These are phyloP conservation scores for Myzus persicae DNA, from an alignment of 1,140 invertebrate genomes.

Conservation along the genomic window DNA sequence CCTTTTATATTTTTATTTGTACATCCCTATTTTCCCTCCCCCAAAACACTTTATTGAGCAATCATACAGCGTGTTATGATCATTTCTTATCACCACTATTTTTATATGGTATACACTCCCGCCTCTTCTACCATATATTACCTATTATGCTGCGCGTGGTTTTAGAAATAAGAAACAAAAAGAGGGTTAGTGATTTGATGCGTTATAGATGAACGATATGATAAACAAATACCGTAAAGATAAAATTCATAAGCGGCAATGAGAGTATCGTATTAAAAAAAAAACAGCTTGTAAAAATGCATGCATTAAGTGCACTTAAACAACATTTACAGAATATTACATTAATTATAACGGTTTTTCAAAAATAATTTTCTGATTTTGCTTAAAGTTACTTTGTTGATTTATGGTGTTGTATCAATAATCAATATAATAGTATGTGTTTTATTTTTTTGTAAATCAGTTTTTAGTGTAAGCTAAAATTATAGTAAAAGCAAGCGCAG, in stretches of 20 bases:
- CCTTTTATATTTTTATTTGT: constrained; percentile 44
- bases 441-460: too few relatives aligned
- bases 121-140: not conserved
- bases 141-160: not conserved
- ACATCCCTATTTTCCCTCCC: not conserved
- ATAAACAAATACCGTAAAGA: not conserved
- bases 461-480: too few relatives aligned
- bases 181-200: not conserved
- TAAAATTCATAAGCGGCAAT: not conserved
- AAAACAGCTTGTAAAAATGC: not conserved
- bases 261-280: not conserved
- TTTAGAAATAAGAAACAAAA: constrained; percentile 9
- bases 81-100: constrained; percentile 40
- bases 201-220: not conserved
- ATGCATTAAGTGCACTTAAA: too few relatives aligned
- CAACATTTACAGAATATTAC: not conserved
- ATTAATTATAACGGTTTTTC: not conserved
- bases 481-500: too few relatives aligned
- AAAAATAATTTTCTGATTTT: not conserved
- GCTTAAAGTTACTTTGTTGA: not conserved
- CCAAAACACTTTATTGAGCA: constrained; percentile 41
- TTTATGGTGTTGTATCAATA: not conserved
- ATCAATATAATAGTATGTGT: too few relatives aligned
- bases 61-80: constrained; percentile 13
- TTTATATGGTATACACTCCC: not conserved